Conservation (phyloP, 2,888 invertebrate species). For the Standfussiana lucernea region DNA sequence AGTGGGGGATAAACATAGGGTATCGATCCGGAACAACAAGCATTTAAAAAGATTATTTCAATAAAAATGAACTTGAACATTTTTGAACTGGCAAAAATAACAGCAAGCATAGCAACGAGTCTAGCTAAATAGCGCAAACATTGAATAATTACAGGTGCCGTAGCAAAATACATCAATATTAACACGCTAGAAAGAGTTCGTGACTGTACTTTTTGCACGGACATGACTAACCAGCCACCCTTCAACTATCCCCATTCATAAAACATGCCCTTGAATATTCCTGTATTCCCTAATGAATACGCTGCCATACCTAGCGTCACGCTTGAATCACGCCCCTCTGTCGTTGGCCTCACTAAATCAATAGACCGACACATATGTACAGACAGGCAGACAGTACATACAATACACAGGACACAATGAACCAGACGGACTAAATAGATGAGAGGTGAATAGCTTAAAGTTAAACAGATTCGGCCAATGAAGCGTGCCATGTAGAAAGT, state of each 20-base stretch:
- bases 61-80: not conserved
- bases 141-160: constrained; percentile 23
- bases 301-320: constrained; percentile 72
- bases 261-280: constrained; percentile 65
- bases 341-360: constrained; percentile 82
- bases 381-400: constrained; percentile 36
- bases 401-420: constrained; percentile 52
- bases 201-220: constrained; percentile 46
- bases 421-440: constrained; percentile 56
- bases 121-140: not conserved
- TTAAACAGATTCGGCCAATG: constrained; percentile 40
- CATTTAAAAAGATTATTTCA: not conserved
- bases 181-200: constrained; percentile 24
- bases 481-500: constrained; percentile 39
- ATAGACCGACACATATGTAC: constrained; percentile 78
- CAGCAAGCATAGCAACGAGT: not conserved
- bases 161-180: constrained; percentile 28
- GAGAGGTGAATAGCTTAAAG: constrained; percentile 50
- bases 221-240: constrained; percentile 46
- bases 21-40: not conserved
- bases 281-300: constrained; percentile 69
- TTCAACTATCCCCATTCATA: constrained; percentile 40
- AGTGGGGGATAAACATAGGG: not conserved
- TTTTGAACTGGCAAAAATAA: not conserved
- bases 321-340: constrained; percentile 85